Conservation (phyloP, 2,113 vertebrate species). For the Gallinago paraguaiae region DNA sequence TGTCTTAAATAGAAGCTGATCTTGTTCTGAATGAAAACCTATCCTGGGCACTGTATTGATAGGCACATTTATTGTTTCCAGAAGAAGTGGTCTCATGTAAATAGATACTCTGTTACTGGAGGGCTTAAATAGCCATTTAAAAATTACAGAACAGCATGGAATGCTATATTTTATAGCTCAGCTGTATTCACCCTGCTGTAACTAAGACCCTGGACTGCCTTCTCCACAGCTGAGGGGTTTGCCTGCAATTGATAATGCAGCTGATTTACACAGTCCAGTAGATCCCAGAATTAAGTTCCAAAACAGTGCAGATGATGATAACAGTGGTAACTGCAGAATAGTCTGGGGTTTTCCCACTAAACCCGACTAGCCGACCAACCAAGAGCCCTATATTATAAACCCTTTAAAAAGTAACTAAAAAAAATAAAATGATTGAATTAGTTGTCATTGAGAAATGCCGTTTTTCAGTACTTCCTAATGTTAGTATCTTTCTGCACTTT, state of each 20-base stretch:
- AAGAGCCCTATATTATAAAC: not conserved
- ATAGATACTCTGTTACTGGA: constrained; percentile 40
- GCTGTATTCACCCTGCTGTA: not conserved
- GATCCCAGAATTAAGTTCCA: not conserved
- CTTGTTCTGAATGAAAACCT: constrained; percentile 23
- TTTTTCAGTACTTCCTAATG: not conserved
- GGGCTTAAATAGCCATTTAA: not conserved
- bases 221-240: not conserved
- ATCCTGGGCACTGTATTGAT: not conserved
- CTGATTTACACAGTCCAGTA: not conserved
- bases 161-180: constrained; percentile 17
- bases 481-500: not conserved
- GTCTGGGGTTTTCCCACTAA: not conserved
- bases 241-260: not conserved
- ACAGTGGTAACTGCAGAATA: not conserved
- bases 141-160: not conserved
- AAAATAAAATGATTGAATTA: not conserved
- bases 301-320: not conserved
- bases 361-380: not conserved
- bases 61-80: constrained; percentile 60
- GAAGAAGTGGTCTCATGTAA: constrained; percentile 19
- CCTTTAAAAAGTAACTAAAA: not conserved
- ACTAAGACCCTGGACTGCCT: not conserved
- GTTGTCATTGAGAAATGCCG: not conserved
- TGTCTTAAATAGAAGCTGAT: constrained; percentile 4